Percentiles rank a stretch among this genome's conserved stretches.
phyloP scores from a whole-genome alignment of 2,888 invertebrate species.

The Kuschelorhynchus macadamiae region DNA sequence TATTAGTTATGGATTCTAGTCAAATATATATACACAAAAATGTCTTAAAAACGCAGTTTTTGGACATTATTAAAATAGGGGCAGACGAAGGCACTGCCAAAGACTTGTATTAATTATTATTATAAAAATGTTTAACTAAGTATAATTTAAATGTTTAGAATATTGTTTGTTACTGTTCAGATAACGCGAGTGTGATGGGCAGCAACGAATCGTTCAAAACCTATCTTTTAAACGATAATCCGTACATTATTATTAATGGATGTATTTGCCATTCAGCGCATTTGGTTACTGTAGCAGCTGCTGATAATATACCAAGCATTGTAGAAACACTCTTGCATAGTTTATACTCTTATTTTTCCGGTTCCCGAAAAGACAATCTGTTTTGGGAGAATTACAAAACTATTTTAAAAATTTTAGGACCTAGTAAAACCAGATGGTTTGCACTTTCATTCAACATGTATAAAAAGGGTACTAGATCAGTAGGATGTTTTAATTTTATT shows the following conservation, averaged over 20 bases:
- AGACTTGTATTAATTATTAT: slow-evolving; percentile 1
- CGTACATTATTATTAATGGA: slow-evolving; percentile 21
- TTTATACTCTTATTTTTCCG: slow-evolving; percentile 42
- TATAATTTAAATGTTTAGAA: no score
- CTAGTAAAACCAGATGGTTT: slow-evolving; percentile 39
- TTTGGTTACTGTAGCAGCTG: neutral
- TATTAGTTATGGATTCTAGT: slow-evolving; percentile 12
- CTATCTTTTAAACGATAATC: slow-evolving; percentile 26
- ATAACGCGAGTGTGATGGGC: slow-evolving; percentile 24
- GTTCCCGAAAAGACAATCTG: slow-evolving; percentile 40
- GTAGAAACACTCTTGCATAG: slow-evolving; percentile 40
- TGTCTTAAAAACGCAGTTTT: slow-evolving; percentile 17
- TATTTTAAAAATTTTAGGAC: slow-evolving; percentile 30
- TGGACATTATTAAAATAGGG: slow-evolving; percentile 24
- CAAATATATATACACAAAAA: slow-evolving; percentile 5
- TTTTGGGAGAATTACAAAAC: slow-evolving; percentile 36
- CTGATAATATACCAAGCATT: slow-evolving; percentile 35
- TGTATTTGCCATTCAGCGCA: slow-evolving; percentile 42
- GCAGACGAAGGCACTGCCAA: slow-evolving; percentile 41
- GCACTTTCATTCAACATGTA: slow-evolving; percentile 38
- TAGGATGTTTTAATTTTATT: slow-evolving; percentile 35
- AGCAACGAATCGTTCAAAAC: slow-evolving; percentile 39
- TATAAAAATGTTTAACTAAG: no score
- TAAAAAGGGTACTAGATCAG: slow-evolving; percentile 38
- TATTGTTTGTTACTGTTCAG: slow-evolving; percentile 36